Conservation (phyloP, 2,113 vertebrate genomes). For the Notarius quadriscutis region DNA sequence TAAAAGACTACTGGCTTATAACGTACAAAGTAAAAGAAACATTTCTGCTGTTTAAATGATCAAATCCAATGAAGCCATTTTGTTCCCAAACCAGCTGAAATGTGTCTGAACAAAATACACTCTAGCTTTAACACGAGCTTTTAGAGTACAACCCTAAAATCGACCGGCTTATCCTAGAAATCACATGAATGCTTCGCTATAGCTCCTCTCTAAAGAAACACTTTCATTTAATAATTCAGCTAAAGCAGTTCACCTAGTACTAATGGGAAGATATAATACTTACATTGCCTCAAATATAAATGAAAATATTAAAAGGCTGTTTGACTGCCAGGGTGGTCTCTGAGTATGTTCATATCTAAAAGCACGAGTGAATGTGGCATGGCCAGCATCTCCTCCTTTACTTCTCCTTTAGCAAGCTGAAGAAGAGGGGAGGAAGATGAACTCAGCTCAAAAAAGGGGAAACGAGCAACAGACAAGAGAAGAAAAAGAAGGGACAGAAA, state of each 20-base stretch:
- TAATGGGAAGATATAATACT: conserved; percentile 27
- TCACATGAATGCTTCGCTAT: neutral
- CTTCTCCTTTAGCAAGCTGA: conserved; percentile 55
- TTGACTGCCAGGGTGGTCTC: conserved; percentile 1
- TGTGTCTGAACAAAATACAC: neutral
- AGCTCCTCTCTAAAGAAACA: neutral
- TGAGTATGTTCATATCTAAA: conserved; percentile 20
- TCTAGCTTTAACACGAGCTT: no score
- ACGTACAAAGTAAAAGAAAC: neutral
- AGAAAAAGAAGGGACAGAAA: conserved; percentile 64
- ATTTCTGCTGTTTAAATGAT: neutral
- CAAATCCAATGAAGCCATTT: neutral
- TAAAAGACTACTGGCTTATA: neutral
- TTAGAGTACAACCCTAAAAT: neutral
- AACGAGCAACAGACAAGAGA: conserved; percentile 66
- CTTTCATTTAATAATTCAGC: neutral
- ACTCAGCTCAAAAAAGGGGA: conserved; percentile 63
- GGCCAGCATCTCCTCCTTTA: conserved; percentile 45
- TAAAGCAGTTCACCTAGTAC: neutral
- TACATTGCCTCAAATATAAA: conserved; percentile 32
- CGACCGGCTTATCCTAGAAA: neutral
- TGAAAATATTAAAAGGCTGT: conserved; percentile 17
- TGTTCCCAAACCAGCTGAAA: neutral
- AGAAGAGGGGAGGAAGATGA: conserved; percentile 50
- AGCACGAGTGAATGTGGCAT: conserved; percentile 35